A percentile compares a stretch with the other conserved stretches of the same genome.
These are phyloP conservation scores for Limnephilus lunatus DNA, from an alignment of 2,888 invertebrate species.

Conservation along the genomic window DNA sequence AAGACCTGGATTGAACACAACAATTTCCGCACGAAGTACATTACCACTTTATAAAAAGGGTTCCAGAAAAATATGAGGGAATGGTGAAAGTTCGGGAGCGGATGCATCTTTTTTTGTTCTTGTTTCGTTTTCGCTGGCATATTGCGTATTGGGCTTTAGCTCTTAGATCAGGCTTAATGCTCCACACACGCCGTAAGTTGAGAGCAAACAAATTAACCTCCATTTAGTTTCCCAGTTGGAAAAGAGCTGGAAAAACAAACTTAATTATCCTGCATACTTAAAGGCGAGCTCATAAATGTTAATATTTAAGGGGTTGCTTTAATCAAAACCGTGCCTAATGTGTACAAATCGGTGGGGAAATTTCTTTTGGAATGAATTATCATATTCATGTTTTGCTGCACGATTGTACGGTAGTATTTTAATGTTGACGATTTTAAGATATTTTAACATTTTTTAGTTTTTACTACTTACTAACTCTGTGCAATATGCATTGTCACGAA, in stretches of 20 bases:
- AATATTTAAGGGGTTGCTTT: slow-evolving; percentile 27
- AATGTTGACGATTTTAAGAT: neutral
- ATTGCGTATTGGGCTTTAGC: slow-evolving; percentile 17
- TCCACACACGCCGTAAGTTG: slow-evolving; percentile 49
- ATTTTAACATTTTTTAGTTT: neutral
- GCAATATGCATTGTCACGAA: no score
- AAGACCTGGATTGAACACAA: slow-evolving; percentile 4
- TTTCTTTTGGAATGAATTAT: neutral
- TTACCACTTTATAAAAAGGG: neutral
- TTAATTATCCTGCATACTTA: slow-evolving; percentile 54
- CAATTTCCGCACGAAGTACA: neutral
- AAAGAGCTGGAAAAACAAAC: slow-evolving; percentile 45
- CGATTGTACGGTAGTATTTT: neutral
- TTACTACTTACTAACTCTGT: no score
- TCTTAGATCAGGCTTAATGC: slow-evolving; percentile 51
- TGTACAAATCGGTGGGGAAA: neutral
- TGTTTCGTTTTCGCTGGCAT: neutral
- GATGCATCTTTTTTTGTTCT: neutral
- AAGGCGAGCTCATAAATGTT: slow-evolving; percentile 43
- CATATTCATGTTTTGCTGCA: neutral
- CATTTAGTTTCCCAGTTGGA: slow-evolving; percentile 55
- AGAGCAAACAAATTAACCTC: slow-evolving; percentile 62
- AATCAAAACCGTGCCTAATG: slow-evolving; percentile 4
- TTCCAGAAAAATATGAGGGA: neutral
- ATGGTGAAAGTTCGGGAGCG: neutral